These are phyloP conservation scores for Sphaerodactylus townsendi DNA, from an alignment of 2,113 vertebrate genomes.

Conservation along the genomic window DNA sequence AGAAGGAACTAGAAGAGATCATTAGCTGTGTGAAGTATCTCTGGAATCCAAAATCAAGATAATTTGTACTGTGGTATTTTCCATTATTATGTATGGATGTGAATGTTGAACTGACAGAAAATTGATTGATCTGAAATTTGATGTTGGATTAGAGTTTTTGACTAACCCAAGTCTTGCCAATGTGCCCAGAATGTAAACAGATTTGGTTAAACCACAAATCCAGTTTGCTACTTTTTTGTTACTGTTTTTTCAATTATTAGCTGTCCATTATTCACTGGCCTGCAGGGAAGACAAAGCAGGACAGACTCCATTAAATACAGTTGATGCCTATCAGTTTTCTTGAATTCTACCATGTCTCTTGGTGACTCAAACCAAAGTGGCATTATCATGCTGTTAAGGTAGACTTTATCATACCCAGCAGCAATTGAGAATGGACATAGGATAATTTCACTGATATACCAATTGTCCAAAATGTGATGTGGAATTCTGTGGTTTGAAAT, in stretches of 20 bases:
- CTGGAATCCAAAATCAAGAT: too few species aligned
- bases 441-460: not conserved
- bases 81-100: too few species aligned
- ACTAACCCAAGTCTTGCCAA: too few species aligned
- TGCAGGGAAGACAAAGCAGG: not conserved
- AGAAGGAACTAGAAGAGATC: too few species aligned
- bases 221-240: not conserved
- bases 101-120: too few species aligned
- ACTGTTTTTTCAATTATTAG: not conserved
- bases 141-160: too few species aligned
- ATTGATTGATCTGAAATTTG: too few species aligned
- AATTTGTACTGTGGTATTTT: too few species aligned
- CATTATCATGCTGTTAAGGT: not conserved
- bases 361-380: not conserved
- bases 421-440: not conserved
- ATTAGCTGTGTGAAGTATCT: too few species aligned
- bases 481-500: not conserved
- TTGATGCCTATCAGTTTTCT: not conserved
- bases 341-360: not conserved
- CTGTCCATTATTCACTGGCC: not conserved
- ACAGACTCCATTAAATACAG: not conserved
- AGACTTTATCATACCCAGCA: not conserved
- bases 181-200: not conserved
- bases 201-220: not conserved
- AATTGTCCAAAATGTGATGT: not conserved